Evolutionary conservation across 2,888 invertebrate genomes (phyloP), one percentile per base, ranked within the genome.

Genomic region (Epinotia ramella): DNA sequence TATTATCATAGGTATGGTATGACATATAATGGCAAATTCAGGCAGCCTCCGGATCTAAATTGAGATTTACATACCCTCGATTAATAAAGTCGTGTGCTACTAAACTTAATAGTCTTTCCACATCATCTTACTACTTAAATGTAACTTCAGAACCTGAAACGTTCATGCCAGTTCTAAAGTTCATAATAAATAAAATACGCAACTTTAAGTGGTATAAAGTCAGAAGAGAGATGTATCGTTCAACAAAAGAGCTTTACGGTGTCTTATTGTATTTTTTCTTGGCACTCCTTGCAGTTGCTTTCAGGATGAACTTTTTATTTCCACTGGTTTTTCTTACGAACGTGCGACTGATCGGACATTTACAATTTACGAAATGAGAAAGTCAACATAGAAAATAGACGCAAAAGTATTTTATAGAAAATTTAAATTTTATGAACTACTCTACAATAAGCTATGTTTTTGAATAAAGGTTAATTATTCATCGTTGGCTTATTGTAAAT

Each of bases 251-350:
- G 68, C 40, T 57, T 66, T 28, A 62, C 60, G 2, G 59, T 68
- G 56, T 73, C 62, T 56, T 67, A 62, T 63, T 73, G 40, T 62
- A 28, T 63, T 73, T 68, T 40, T 64, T 40, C 20, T 73, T 67
- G 18, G 62, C 73, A 73, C 68, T 65, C 44, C 72, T 63, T 67
- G 68, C 73, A 67, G 44, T 63, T 67, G n/a, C 59, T 62, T 73
- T 66, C 68, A 28, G 24, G 16, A 33, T 40, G 20, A 33, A 68
- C 44, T 57, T 67, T 73, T 68, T 56, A 44, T 44, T 20, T 11
- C 20, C 49, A 13, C 16, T 18, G 20, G 24, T 11, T 9, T 68
- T 67, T 62, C 18, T 33, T 46, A 16, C 13, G 20, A 59, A 33
- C 67, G 44, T 56, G 63, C 44, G 53, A 53, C 53, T 56, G 60